Base-by-base conservation (phyloP, 1,140 invertebrate genomes). In the Camponotus vicinus region DNA sequence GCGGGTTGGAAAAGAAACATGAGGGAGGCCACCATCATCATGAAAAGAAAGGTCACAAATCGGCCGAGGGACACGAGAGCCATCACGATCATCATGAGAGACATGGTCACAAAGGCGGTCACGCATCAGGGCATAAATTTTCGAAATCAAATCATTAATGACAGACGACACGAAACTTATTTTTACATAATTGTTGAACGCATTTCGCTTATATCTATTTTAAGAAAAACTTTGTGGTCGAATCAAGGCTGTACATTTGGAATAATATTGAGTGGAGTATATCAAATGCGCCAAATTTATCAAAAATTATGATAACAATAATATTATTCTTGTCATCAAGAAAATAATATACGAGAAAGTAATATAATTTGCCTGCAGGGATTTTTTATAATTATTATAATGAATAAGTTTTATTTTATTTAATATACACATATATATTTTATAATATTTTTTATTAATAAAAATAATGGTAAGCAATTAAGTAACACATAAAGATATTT, bases 51-150 rank as follows among this genome's bases (percentile, higher is more conserved):
- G 96, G 96, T 40, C 96, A 97, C 85, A 95, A 96, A 75, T 78
- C 92, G 0, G 93, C 94, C 0, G 94, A 91, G 2, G 96, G 96
- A 0, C 95, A 96, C 83, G 95, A 96, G 49, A 87, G 93, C 40
- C 96, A 96, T 91, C 95, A 96, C 64, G 92, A 94, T 21, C 95
- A 96, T 45, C 87, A 95, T 1, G 87, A 92, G 3, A 94, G 95
- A 67, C 92, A 96, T 76, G 94, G 93, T 2, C 93, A 95, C 13
- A 95, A 96, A 79, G 93, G 91, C 3, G 95, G 93, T 0, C 92
- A 95, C 9, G 92, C 93, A 2, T 92, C 90, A 2, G 96, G 95
- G 11, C 96, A 96, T 88, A 96, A 96, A 87, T 97, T 96, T 96
- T 90, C 94, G 6, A 95, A 94, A 90, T 95, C 95, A 67, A 95